phyloP scores from a whole-genome alignment of 23 tunicate genomes.

The Halocynthia aurantium region DNA sequence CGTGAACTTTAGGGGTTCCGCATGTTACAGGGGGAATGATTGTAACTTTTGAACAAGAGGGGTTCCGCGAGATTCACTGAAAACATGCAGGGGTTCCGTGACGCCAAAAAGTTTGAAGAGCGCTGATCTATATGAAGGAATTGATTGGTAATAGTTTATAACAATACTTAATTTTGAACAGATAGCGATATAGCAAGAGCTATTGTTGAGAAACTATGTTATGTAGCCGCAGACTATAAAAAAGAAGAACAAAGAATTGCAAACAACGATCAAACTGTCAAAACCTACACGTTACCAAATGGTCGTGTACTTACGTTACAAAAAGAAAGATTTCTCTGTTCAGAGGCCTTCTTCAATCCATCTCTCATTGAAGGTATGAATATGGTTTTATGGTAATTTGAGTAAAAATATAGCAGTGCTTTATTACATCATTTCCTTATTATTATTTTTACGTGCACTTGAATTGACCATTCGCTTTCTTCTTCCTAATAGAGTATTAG shows the following conservation, averaged over 20 bases:
- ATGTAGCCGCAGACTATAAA: slow-evolving; percentile 9
- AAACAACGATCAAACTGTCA: not conserved
- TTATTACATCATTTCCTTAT: too few species aligned
- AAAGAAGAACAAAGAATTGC: slow-evolving; percentile 8
- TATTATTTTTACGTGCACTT: too few species aligned
- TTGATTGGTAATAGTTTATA: not conserved
- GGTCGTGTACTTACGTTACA: slow-evolving; percentile 31
- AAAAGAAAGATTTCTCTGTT: slow-evolving; percentile 38
- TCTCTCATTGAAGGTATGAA: slow-evolving; percentile 29
- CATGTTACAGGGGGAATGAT: too few species aligned
- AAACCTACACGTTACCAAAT: slow-evolving; percentile 41
- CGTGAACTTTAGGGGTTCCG: too few species aligned
- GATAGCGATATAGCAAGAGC: slow-evolving; percentile 38
- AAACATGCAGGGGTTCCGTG: too few species aligned
- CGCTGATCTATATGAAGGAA: too few species aligned
- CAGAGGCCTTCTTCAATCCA: slow-evolving; percentile 52
- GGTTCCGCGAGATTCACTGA: too few species aligned
- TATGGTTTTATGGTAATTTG: too few species aligned
- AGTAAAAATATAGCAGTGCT: too few species aligned
- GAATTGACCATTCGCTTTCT: not conserved
- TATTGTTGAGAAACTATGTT: slow-evolving; percentile 54
- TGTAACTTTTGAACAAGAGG: too few species aligned
- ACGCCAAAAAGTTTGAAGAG: too few species aligned
- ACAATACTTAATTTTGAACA: not conserved
- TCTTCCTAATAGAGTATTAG: not conserved